Evolutionary conservation across 2,113 vertebrate genomes (phyloP).

Genomic region (Eidolon helvum): DNA sequence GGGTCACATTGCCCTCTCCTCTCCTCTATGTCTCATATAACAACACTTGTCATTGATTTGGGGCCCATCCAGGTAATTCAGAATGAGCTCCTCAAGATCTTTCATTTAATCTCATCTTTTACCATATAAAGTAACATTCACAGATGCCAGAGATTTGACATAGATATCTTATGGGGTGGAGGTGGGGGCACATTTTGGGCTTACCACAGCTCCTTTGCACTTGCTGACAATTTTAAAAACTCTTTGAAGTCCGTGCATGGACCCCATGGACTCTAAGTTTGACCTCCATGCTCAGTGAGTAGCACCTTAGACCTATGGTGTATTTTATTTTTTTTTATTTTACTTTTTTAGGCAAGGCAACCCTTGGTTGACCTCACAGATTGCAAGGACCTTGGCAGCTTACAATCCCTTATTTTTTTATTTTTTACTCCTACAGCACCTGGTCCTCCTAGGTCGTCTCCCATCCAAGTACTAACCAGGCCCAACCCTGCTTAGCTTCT

Average conservation of each 20-base stretch:
- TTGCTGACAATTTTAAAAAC: not conserved
- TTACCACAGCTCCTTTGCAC: not conserved
- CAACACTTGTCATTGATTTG: not conserved
- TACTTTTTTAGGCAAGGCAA: too few species aligned
- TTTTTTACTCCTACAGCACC: too few species aligned
- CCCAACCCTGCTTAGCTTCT: too few species aligned
- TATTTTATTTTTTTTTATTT: not conserved
- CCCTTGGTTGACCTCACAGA: too few species aligned
- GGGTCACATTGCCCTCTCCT: not conserved
- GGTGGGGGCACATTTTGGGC: not conserved
- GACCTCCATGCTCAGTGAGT: not conserved
- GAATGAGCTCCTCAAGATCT: not conserved
- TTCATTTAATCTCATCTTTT: slow-evolving; percentile 11
- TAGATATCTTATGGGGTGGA: not conserved
- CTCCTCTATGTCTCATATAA: not conserved
- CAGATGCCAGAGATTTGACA: not conserved
- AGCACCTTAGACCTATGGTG: not conserved
- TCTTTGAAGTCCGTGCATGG: not conserved
- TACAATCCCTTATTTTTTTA: too few species aligned
- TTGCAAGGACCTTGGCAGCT: too few species aligned
- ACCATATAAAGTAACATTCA: not conserved
- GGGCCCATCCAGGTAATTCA: not conserved
- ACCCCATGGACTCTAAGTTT: not conserved
- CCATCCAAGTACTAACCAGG: too few species aligned
- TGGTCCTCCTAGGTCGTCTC: too few species aligned